Percentiles rank a stretch among this genome's conserved stretches.
Evolutionary conservation across 2,888 invertebrate species (phyloP).

Genomic region (Gonocerus acuteangulatus): DNA sequence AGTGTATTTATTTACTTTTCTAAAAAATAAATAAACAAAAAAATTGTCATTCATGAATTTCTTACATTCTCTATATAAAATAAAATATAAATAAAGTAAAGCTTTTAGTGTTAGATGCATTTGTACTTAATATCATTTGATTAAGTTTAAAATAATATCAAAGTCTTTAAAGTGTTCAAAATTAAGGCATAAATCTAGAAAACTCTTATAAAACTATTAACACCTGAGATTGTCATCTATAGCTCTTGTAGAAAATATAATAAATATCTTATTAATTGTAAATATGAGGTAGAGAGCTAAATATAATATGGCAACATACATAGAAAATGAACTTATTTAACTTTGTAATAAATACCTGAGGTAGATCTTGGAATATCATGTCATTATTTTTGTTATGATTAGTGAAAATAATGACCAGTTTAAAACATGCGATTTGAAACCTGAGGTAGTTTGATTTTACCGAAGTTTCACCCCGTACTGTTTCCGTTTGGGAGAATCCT

Average conservation of each 20-base stretch:
- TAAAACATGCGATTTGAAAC: constrained; percentile 23
- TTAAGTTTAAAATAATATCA: constrained; percentile 24
- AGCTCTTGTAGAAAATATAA: constrained; percentile 31
- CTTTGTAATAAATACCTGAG: constrained; percentile 32
- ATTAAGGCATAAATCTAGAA: constrained; percentile 23
- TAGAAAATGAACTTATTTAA: constrained; percentile 27
- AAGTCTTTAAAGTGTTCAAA: constrained; percentile 24
- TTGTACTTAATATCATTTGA: constrained; percentile 22
- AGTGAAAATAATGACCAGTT: constrained; percentile 28
- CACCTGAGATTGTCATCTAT: constrained; percentile 34
- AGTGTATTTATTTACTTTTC: too few species aligned
- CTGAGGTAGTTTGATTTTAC: constrained; percentile 17
- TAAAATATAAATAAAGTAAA: constrained; percentile 18
- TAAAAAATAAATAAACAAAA: too few species aligned
- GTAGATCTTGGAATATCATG: constrained; percentile 34
- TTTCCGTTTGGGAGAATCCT: constrained; percentile 4
- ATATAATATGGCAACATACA: constrained; percentile 32
- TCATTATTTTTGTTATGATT: constrained; percentile 28
- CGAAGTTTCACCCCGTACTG: constrained; percentile 6
- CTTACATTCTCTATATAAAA: constrained; percentile 1
- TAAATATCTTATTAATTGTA: constrained; percentile 27
- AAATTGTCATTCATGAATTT: background rate
- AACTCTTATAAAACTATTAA: constrained; percentile 26
- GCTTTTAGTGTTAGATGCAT: constrained; percentile 24
- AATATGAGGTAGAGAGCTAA: constrained; percentile 35